These are phyloP conservation scores for Hypomecis punctinalis DNA, from an alignment of 2,888 invertebrate species.

Conservation along the genomic window DNA sequence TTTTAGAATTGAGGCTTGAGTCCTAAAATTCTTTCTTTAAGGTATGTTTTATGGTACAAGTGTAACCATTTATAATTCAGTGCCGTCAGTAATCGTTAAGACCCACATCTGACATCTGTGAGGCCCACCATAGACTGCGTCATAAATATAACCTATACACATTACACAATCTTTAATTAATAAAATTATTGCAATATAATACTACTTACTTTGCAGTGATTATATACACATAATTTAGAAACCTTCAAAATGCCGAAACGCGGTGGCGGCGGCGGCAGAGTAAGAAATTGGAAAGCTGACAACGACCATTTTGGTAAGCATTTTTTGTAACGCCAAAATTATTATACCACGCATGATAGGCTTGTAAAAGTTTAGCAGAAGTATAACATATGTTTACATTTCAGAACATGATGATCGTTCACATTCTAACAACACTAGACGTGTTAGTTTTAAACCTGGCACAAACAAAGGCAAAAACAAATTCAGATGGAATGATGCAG, in stretches of 20 bases:
- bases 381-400: slow-evolving; percentile 34
- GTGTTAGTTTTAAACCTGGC: slow-evolving; percentile 85
- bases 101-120: too few species aligned
- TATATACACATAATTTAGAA: not conserved
- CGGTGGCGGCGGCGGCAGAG: slow-evolving; percentile 69
- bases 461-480: slow-evolving; percentile 76
- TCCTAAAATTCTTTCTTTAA: too few species aligned
- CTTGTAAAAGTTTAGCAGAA: not conserved
- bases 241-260: slow-evolving; percentile 73
- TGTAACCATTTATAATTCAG: too few species aligned
- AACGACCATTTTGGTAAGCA: slow-evolving; percentile 74
- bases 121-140: too few species aligned
- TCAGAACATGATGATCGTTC: slow-evolving; percentile 80
- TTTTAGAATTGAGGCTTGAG: too few species aligned
- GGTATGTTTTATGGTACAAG: too few species aligned
- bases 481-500: slow-evolving; percentile 72
- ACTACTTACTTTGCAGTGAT: too few species aligned
- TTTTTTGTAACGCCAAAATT: not conserved
- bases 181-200: too few species aligned
- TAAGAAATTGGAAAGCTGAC: slow-evolving; percentile 71
- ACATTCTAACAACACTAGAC: slow-evolving; percentile 68
- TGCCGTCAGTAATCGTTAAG: too few species aligned
- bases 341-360: not conserved
- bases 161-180: too few species aligned
- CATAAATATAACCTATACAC: too few species aligned